Conservation (phyloP, 2,888 invertebrate species). For the Cantharis rustica region DNA sequence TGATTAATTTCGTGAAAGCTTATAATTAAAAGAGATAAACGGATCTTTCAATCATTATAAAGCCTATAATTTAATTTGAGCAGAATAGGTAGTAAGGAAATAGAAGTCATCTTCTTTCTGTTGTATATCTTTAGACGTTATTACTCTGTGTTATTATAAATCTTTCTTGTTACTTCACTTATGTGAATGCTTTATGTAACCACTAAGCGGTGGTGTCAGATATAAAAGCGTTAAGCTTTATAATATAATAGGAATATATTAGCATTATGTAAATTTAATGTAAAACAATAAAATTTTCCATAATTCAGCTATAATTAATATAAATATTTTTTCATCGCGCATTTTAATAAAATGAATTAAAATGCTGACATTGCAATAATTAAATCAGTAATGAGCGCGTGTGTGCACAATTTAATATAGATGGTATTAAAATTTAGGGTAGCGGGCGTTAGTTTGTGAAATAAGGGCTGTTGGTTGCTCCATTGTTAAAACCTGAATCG, state of each 20-base stretch:
- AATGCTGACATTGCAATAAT: neutral
- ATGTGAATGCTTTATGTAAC: constrained; percentile 8
- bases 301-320: neutral
- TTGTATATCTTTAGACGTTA: constrained; percentile 17
- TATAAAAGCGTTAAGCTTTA: constrained; percentile 4
- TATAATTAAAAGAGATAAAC: constrained; percentile 29
- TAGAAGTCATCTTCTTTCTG: constrained; percentile 21
- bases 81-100: constrained; percentile 23
- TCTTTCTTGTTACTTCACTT: constrained; percentile 13
- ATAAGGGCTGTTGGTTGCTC: constrained; percentile 27
- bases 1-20: constrained; percentile 17
- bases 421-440: constrained; percentile 17
- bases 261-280: neutral
- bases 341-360: neutral
- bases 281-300: neutral
- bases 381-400: neutral
- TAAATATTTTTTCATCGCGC: neutral
- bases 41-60: constrained; percentile 17
- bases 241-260: constrained; percentile 1
- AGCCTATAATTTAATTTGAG: constrained; percentile 27
- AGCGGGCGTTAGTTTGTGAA: constrained; percentile 30
- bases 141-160: constrained; percentile 21
- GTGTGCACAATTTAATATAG: constrained; percentile 17
- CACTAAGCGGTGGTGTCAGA: constrained; percentile 10
- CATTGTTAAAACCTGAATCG: constrained; percentile 26